Conservation (phyloP, 2,113 vertebrate species). For the Heteronetta atricapilla region DNA sequence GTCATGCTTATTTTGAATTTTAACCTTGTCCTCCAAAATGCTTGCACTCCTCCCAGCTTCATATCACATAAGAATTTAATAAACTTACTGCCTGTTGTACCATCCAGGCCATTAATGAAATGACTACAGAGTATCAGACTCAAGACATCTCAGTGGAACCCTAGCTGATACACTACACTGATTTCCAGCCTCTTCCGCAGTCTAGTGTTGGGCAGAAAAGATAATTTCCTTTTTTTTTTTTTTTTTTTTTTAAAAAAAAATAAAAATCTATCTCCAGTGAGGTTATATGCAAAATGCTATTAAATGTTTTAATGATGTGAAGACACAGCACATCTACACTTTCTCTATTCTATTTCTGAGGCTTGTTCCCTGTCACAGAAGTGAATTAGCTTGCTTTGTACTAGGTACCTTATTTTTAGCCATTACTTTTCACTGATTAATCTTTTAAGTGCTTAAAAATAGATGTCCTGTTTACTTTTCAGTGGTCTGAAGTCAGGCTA, state of each 20-base stretch:
- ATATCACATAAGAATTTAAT: conserved; percentile 5
- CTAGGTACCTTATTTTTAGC: not conserved
- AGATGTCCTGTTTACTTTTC: not conserved
- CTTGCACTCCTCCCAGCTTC: not conserved
- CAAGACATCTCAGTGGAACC: not conserved
- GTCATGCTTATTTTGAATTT: conserved; percentile 41
- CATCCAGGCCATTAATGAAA: not conserved
- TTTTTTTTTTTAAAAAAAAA: not conserved
- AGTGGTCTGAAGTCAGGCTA: not conserved
- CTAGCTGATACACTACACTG: not conserved
- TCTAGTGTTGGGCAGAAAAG: not conserved
- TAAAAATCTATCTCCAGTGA: not conserved
- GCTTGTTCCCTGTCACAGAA: not conserved
- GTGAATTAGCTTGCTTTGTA: not conserved
- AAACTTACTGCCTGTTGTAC: not conserved
- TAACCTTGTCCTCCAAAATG: conserved; percentile 21
- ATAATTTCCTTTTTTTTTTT: not conserved
- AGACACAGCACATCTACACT: not conserved
- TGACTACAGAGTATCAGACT: not conserved
- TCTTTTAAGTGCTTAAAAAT: not conserved
- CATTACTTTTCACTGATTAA: not conserved
- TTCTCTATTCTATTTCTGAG: not conserved
- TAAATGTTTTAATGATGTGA: not conserved
- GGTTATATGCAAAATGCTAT: not conserved
- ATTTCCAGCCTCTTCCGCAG: not conserved